Conservation (phyloP, 2,797 vertebrate species). For the Manis crassicaudata region DNA sequence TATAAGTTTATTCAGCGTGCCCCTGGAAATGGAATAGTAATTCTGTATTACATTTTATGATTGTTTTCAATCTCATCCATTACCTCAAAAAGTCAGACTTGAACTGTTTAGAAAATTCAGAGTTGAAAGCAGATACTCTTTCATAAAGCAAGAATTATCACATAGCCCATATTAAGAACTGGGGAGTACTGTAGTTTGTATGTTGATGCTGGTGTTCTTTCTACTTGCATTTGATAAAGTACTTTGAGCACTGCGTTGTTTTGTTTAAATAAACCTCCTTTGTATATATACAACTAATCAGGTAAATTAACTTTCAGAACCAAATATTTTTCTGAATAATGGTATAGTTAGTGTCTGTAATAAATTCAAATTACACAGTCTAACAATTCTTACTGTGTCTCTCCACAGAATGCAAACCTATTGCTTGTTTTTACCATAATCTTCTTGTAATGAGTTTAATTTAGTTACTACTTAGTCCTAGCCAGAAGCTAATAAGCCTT, state of each 20-base stretch:
- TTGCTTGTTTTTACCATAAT: not conserved
- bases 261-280: not conserved
- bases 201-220: not conserved
- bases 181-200: not conserved
- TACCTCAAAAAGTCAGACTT: constrained; percentile 55
- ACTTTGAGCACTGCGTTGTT: not conserved
- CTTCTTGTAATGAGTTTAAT: not conserved
- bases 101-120: constrained; percentile 61
- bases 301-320: not conserved
- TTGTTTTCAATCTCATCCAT: constrained; percentile 38
- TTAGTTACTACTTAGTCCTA: not conserved
- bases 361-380: not conserved
- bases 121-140: constrained; percentile 35
- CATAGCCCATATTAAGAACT: not conserved
- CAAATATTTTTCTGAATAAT: not conserved
- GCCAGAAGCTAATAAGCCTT: not conserved
- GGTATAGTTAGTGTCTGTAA: not conserved
- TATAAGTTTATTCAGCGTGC: constrained; percentile 36
- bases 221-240: not conserved
- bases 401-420: not conserved
- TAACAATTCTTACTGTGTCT: not conserved
- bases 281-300: not conserved
- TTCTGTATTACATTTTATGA: constrained; percentile 52
- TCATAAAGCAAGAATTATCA: constrained; percentile 57
- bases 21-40: constrained; percentile 56